phyloP scores from a whole-genome alignment of 2,113 vertebrate genomes.

The Festucalex cinctus region DNA sequence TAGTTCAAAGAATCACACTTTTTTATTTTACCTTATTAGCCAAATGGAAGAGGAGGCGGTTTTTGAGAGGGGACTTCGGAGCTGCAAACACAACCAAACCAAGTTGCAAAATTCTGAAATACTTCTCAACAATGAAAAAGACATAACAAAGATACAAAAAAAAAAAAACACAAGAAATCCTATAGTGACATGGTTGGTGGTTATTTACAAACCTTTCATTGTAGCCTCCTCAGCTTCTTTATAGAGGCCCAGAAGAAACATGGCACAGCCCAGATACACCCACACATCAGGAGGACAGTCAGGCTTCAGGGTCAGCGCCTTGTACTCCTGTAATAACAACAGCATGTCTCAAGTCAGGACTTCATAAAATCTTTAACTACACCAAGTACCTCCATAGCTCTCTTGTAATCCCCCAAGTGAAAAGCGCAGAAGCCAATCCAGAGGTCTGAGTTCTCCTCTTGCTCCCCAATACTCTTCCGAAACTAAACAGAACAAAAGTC shows the following conservation, averaged over 20 bases:
- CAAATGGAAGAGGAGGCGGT: slow-evolving; percentile 93
- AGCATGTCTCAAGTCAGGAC: neutral
- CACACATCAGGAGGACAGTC: slow-evolving; percentile 83
- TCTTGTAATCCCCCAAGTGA: slow-evolving; percentile 91
- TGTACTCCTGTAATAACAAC: slow-evolving; percentile 82
- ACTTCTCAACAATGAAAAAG: too few relatives aligned
- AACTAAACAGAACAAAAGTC: slow-evolving; percentile 73
- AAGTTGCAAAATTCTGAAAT: neutral
- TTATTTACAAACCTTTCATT: slow-evolving; percentile 79
- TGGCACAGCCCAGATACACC: slow-evolving; percentile 88
- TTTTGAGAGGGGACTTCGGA: slow-evolving; percentile 86
- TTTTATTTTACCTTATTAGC: slow-evolving; percentile 85
- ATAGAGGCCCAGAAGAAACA: slow-evolving; percentile 95
- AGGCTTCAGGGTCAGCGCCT: slow-evolving; percentile 73
- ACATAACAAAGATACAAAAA: too few relatives aligned
- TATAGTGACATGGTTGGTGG: neutral
- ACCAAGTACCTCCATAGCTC: slow-evolving; percentile 83
- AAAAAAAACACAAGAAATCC: too few relatives aligned
- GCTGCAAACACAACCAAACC: slow-evolving; percentile 60
- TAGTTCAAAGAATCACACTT: neutral
- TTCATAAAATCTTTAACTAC: neutral
- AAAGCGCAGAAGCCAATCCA: slow-evolving; percentile 95
- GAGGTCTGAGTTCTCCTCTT: slow-evolving; percentile 80
- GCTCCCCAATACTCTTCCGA: slow-evolving; percentile 82
- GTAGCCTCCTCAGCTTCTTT: slow-evolving; percentile 89